These are phyloP conservation scores for Subanguina moxae DNA, from an alignment of 1,140 invertebrate species.

Conservation along the genomic window DNA sequence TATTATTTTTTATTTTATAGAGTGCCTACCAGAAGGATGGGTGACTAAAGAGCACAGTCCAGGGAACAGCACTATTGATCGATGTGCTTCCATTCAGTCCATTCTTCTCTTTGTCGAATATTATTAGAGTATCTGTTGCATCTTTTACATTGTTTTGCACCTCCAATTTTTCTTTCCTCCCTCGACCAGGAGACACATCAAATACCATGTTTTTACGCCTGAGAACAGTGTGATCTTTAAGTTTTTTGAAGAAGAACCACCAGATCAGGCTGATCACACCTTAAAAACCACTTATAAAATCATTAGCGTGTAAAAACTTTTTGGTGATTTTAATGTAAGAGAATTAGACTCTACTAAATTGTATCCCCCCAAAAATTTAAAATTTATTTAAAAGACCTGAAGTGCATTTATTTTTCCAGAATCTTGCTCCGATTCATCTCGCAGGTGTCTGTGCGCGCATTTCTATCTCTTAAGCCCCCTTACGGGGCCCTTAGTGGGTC, in stretches of 20 bases:
- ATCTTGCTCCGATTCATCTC: too few species aligned
- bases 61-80: conserved; percentile 61
- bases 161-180: neutral
- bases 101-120: neutral
- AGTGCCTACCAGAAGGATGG: conserved; percentile 65
- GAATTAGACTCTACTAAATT: too few species aligned
- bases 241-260: conserved; percentile 61
- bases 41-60: conserved; percentile 65
- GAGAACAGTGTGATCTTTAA: conserved; percentile 25
- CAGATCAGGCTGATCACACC: conserved; percentile 65
- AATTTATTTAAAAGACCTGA: too few species aligned
- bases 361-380: too few species aligned
- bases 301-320: too few species aligned
- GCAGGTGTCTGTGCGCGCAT: too few species aligned
- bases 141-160: neutral
- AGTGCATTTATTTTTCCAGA: too few species aligned
- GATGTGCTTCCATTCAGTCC: neutral
- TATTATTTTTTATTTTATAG: conserved; percentile 3
- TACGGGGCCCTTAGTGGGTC: too few species aligned
- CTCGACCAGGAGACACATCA: conserved; percentile 11
- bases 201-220: conserved; percentile 15
- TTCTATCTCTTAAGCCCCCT: too few species aligned
- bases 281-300: conserved; percentile 51
- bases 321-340: too few species aligned
- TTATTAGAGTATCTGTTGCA: neutral